These are phyloP conservation scores for Danaus chrysippus DNA, from an alignment of 2,888 invertebrate species.

Conservation along the genomic window DNA sequence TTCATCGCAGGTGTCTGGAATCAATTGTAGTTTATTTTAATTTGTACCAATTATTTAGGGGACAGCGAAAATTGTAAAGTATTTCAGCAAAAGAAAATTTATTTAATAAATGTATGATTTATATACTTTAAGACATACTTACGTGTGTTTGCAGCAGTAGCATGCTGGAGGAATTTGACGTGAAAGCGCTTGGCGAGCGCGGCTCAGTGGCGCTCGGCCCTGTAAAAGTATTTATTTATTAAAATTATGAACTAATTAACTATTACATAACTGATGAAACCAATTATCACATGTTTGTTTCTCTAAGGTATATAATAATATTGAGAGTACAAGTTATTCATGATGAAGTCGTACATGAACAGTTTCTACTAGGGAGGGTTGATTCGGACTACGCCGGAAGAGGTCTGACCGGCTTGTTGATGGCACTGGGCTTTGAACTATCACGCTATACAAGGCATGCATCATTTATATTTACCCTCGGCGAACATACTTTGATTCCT, in stretches of 20 bases:
- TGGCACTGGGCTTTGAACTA: slow-evolving; percentile 72
- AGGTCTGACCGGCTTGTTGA: slow-evolving; percentile 52
- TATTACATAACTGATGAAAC: no score
- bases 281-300: slow-evolving; percentile 21
- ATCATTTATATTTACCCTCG: slow-evolving; percentile 78
- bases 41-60: no score
- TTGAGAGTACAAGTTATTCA: not conserved
- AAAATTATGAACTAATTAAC: slow-evolving; percentile 28
- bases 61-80: no score
- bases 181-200: slow-evolving; percentile 78
- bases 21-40: slow-evolving; percentile 29
- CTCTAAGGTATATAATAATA: not conserved
- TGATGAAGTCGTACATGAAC: slow-evolving; percentile 16
- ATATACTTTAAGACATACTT: slow-evolving; percentile 46
- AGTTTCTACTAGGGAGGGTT: slow-evolving; percentile 33
- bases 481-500: slow-evolving; percentile 77
- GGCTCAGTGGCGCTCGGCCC: slow-evolving; percentile 78
- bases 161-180: slow-evolving; percentile 88
- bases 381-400: slow-evolving; percentile 52
- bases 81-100: no score
- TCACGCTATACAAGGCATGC: slow-evolving; percentile 81
- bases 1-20: slow-evolving; percentile 50
- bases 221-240: slow-evolving; percentile 50
- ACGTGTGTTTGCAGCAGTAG: slow-evolving; percentile 96
- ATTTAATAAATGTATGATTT: no score